These are phyloP conservation scores for Nemotelus pantherinus DNA, from an alignment of 2,888 invertebrate genomes.

Conservation along the genomic window DNA sequence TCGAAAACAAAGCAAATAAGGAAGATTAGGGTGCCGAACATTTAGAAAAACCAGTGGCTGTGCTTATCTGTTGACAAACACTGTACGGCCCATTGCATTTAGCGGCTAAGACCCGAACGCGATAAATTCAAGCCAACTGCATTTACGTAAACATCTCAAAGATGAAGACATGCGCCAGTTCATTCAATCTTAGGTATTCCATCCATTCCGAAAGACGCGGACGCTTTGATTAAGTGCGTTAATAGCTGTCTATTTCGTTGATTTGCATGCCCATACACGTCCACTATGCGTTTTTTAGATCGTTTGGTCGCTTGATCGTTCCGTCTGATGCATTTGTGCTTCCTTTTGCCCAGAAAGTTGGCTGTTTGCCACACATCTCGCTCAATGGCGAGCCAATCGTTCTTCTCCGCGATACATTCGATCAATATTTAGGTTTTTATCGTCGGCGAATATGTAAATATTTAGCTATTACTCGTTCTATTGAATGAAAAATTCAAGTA, in stretches of 20 bases:
- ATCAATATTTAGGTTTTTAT: constrained; percentile 42
- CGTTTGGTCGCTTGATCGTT: not conserved
- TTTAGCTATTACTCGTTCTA: constrained; percentile 38
- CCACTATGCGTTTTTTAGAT: not conserved
- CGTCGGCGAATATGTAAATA: constrained; percentile 34
- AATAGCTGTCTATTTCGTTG: constrained; percentile 19
- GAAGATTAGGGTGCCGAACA: constrained; percentile 9
- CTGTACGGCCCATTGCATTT: not conserved
- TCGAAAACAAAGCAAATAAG: too few species aligned
- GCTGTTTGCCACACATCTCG: constrained; percentile 32
- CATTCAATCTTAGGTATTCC: constrained; percentile 15
- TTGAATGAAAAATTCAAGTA: constrained; percentile 22
- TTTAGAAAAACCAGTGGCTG: not conserved
- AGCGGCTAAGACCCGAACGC: not conserved
- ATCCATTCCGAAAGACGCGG: not conserved
- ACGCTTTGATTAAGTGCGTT: constrained; percentile 26
- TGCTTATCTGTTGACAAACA: not conserved
- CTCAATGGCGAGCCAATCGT: not conserved
- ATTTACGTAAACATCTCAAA: not conserved
- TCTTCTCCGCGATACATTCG: constrained; percentile 21
- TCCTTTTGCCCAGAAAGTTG: constrained; percentile 12
- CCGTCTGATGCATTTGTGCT: not conserved
- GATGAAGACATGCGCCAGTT: not conserved
- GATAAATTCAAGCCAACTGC: not conserved
- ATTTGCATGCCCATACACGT: constrained; percentile 21